Evolutionary conservation across 2,888 invertebrate species (phyloP), one percentile per base, ranked within the genome.

Genomic region (Candidula unifasciata): DNA sequence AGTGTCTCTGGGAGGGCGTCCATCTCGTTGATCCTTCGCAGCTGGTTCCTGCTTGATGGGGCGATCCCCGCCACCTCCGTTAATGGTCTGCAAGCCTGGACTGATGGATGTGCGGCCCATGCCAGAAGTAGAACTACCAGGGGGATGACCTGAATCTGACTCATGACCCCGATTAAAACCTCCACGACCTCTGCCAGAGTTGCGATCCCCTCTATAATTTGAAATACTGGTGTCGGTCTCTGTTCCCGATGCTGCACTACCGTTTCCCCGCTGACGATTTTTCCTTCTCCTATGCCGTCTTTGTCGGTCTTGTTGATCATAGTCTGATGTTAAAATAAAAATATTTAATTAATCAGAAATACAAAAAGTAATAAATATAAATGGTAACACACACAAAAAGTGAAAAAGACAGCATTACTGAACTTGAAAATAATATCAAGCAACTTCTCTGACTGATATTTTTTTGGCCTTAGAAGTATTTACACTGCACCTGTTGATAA

Each of bases 151-250:
- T 35, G 78, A 78, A 64, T 78, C 78, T 10, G 78, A 78, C n/a
- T 78, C 78, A 13, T 78, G 78, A 33, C 80, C 80, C 18, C 80
- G 77, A 82, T 35, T 86, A 82, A 73, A 86, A 80, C 80, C 84
- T 82, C 73, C 86, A 77, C 80, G 80, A 71, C 73, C 83, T 73
- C 85, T 66, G 68, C 82, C 52, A 54, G 86, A 64, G 44, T 60
- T 57, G 33, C 82, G 82, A 6, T 85, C 82, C 57, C 89, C 87
- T 24, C 89, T 86, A 80, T 90, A 90, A 83, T 90, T 91, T 57
- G 91, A 90, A 13, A 91, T 89, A 88, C 91, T 91, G 64, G 89
- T 91, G 87, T 92, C 92, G 0, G 92, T 91, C 86, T 92, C 92
- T 30, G 92, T 92, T 30, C 92, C 92, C 10, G 91, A 91, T 16